phyloP scores from a whole-genome alignment of 1,140 invertebrate species.

The Zaprionus davidi region DNA sequence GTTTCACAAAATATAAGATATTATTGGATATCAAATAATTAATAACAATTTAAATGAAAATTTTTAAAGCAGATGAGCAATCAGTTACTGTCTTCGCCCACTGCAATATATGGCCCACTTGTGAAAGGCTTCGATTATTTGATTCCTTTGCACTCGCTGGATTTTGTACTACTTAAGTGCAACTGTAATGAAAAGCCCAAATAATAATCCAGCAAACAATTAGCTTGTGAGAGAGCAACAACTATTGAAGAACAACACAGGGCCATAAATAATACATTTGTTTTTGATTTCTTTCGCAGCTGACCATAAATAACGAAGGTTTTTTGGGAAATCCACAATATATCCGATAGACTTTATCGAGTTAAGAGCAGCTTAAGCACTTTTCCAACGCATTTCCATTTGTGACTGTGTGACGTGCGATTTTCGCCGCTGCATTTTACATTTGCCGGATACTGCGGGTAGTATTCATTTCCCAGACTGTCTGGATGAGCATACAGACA shows the following conservation, averaged over 20 bases:
- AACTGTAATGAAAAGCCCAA: constrained; percentile 4
- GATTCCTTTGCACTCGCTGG: neutral
- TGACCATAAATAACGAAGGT: constrained; percentile 49
- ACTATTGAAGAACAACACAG: constrained; percentile 35
- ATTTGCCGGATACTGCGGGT: constrained; percentile 64
- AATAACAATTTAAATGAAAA: too few species aligned
- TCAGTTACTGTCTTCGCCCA: neutral
- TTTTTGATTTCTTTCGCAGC: constrained; percentile 19
- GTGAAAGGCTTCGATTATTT: neutral
- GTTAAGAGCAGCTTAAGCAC: constrained; percentile 2
- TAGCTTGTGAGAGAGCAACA: constrained; percentile 48
- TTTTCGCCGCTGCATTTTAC: constrained; percentile 62
- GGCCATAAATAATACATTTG: constrained; percentile 59
- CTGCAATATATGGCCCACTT: neutral
- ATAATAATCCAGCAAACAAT: constrained; percentile 6
- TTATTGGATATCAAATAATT: too few species aligned
- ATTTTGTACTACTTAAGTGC: neutral
- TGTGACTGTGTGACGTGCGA: constrained; percentile 7
- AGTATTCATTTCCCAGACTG: constrained; percentile 57
- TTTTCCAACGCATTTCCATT: constrained; percentile 2
- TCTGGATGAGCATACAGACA: constrained; percentile 25
- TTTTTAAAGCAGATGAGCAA: too few species aligned
- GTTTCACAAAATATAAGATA: too few species aligned
- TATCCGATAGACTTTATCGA: constrained; percentile 2
- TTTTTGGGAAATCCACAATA: constrained; percentile 32